Evolutionary conservation across 2,113 vertebrate species (phyloP).

Genomic region (Calidris pugnax): DNA sequence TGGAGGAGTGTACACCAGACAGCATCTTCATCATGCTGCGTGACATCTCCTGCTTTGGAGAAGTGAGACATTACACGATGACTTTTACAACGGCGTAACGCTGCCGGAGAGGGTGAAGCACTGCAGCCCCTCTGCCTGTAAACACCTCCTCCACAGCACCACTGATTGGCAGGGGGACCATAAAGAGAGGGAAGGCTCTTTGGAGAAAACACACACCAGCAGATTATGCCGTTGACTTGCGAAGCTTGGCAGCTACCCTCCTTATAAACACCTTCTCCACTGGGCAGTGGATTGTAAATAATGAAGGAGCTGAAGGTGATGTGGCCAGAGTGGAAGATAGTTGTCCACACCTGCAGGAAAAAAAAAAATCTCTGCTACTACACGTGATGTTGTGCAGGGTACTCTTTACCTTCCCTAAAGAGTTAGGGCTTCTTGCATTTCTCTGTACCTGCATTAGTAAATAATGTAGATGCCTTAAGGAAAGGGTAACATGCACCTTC

Average conservation of each 20-base stretch:
- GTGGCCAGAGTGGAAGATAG: neutral
- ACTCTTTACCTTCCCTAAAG: neutral
- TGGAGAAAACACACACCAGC: neutral
- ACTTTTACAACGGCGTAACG: conserved; percentile 4
- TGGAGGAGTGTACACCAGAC: neutral
- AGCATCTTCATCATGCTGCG: conserved; percentile 45
- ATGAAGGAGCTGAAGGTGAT: neutral
- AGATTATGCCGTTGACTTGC: neutral
- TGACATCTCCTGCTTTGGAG: conserved; percentile 40
- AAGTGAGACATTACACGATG: neutral
- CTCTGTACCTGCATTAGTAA: neutral
- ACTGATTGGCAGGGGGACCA: neutral
- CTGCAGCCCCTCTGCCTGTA: conserved; percentile 49
- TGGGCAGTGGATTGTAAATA: neutral
- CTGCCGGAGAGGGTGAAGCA: conserved; percentile 11
- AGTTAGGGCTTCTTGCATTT: neutral
- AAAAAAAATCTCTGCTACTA: neutral
- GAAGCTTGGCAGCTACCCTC: neutral
- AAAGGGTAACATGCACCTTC: neutral
- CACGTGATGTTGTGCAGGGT: fast-evolving
- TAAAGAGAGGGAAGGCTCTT: conserved; percentile 9
- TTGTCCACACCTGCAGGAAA: neutral
- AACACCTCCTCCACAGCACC: conserved; percentile 20
- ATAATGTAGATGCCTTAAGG: neutral
- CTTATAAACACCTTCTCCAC: neutral